A percentile compares a stretch with the other conserved stretches of the same genome.
Evolutionary conservation across 2,797 vertebrate genomes (phyloP).

Genomic region (Melanotaenia nigrans): DNA sequence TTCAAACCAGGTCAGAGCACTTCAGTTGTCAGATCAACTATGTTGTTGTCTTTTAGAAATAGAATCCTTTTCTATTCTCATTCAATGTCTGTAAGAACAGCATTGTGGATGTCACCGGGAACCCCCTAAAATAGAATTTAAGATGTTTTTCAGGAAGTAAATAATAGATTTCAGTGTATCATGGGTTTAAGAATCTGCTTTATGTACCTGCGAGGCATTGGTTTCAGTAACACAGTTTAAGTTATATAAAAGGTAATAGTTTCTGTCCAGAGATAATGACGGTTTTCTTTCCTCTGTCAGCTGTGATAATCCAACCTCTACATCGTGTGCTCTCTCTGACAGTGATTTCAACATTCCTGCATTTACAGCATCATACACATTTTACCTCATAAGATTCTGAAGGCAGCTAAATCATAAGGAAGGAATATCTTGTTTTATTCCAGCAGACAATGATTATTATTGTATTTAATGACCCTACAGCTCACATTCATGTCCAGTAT

Average conservation of each 20-base stretch:
- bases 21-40: constrained; percentile 30
- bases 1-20: constrained; percentile 44
- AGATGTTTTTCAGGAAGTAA: constrained; percentile 44
- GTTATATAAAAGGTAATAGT: constrained; percentile 13
- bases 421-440: background rate
- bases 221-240: constrained; percentile 35
- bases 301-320: constrained; percentile 8
- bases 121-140: constrained; percentile 47
- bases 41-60: constrained; percentile 20
- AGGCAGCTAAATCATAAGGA: background rate
- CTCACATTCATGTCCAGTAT: background rate
- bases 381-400: background rate
- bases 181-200: constrained; percentile 5
- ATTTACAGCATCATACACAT: background rate
- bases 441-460: background rate
- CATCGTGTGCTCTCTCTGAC: constrained; percentile 14
- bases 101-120: constrained; percentile 45
- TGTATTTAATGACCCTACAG: background rate
- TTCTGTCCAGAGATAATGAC: constrained; percentile 25
- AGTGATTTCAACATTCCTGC: constrained; percentile 10
- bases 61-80: constrained; percentile 37
- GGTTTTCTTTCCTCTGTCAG: constrained; percentile 36
- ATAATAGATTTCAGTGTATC: constrained; percentile 23
- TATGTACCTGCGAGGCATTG: constrained; percentile 35
- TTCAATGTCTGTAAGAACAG: constrained; percentile 16